phyloP scores from a whole-genome alignment of 2,797 vertebrate species.

The Muraenolepis orangiensis region DNA sequence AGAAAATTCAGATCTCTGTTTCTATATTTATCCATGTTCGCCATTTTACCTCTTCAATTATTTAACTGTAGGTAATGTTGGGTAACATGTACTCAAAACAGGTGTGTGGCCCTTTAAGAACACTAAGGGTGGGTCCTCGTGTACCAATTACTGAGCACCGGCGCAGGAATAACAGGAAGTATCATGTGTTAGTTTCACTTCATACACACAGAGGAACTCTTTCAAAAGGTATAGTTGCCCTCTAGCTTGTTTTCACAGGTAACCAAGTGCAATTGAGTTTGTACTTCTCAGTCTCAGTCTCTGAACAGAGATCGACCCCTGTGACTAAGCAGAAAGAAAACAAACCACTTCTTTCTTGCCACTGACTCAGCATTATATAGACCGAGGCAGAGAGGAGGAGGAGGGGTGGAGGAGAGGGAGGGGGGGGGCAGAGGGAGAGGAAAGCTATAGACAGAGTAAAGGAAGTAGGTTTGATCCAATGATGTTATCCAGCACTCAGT shows the following conservation, averaged over 20 bases:
- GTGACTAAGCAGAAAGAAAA: conserved; percentile 43
- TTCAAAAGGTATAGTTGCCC: conserved; percentile 44
- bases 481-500: conserved; percentile 13
- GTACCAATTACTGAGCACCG: conserved; percentile 59
- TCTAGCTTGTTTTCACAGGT: conserved; percentile 28
- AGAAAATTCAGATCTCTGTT: not conserved
- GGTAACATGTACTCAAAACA: conserved; percentile 16
- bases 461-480: not conserved
- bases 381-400: conserved; percentile 22
- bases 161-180: conserved; percentile 69
- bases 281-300: conserved; percentile 12
- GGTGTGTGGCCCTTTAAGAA: conserved; percentile 67
- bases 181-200: conserved; percentile 45
- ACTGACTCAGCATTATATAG: conserved; percentile 65
- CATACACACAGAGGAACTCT: conserved; percentile 49
- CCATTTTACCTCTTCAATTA: not conserved
- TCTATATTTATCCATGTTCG: not conserved
- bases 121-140: conserved; percentile 46
- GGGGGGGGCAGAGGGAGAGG: conserved; percentile 10
- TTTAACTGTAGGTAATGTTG: not conserved
- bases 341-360: conserved; percentile 34
- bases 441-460: conserved; percentile 15
- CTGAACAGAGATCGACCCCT: conserved; percentile 17
- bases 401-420: not conserved
- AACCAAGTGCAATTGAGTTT: conserved; percentile 2